phyloP scores from a whole-genome alignment of 2,797 vertebrate genomes.

The Neoniphon sammara region DNA sequence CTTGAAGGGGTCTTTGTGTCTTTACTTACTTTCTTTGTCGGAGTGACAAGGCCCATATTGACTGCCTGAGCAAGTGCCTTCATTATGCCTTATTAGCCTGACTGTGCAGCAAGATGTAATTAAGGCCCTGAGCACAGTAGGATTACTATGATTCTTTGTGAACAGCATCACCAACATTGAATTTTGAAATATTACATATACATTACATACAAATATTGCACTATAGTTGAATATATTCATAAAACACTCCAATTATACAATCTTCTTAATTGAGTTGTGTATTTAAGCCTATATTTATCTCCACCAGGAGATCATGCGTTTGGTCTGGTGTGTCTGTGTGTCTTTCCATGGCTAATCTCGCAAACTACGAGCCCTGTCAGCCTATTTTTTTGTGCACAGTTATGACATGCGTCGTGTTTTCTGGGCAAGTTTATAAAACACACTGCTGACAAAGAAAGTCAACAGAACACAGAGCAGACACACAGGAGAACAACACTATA shows the following conservation, averaged over 20 bases:
- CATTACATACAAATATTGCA: not conserved
- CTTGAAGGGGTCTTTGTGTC: constrained; percentile 25
- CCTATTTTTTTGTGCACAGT: too few species aligned
- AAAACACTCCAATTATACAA: not conserved
- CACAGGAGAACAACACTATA: too few species aligned
- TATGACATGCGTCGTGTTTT: too few species aligned
- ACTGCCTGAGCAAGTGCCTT: constrained; percentile 1
- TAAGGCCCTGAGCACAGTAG: not conserved
- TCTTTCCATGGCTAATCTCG: too few species aligned
- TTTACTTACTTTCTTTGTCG: constrained; percentile 24
- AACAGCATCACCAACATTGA: not conserved
- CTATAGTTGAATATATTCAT: not conserved
- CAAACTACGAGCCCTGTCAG: too few species aligned
- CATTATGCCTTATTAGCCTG: constrained; percentile 18
- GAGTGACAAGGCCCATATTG: constrained; percentile 10
- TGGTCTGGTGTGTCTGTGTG: too few species aligned
- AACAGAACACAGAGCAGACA: too few species aligned
- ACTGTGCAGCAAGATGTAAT: constrained; percentile 6
- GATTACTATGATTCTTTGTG: not conserved
- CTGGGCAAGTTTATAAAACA: too few species aligned
- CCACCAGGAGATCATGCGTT: too few species aligned
- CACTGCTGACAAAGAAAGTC: too few species aligned
- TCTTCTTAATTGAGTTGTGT: not conserved
- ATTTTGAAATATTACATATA: not conserved
- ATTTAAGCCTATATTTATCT: not conserved